Conservation (phyloP, 1,140 invertebrate species). For the Saxidomus purpurata region DNA sequence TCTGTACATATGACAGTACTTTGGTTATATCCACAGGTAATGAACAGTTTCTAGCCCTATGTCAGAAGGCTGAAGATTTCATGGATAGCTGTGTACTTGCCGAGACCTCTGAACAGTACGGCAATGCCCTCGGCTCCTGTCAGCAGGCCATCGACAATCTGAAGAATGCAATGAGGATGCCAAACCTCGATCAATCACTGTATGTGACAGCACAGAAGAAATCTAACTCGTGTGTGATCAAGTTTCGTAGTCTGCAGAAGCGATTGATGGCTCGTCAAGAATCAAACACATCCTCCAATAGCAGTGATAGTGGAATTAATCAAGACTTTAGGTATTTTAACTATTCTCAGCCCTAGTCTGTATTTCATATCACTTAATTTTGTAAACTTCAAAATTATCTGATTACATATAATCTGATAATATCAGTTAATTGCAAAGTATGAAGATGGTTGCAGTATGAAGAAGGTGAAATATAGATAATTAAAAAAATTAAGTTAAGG, state of each 20-base stretch:
- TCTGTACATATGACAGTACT: no score
- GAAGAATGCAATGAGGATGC: slow-evolving; percentile 95
- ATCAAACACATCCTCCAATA: slow-evolving; percentile 69
- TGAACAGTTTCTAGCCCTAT: slow-evolving; percentile 75
- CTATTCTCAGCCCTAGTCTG: no score
- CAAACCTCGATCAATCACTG: slow-evolving; percentile 95
- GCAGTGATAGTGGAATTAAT: slow-evolving; percentile 65
- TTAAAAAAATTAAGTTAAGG: no score
- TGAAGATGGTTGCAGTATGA: no score
- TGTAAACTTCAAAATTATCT: no score
- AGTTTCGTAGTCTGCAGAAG: slow-evolving; percentile 93
- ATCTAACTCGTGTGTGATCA: slow-evolving; percentile 97
- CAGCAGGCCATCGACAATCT: slow-evolving; percentile 81
- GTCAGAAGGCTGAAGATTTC: slow-evolving; percentile 78
- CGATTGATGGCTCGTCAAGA: slow-evolving; percentile 67
- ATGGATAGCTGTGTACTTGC: slow-evolving; percentile 83
- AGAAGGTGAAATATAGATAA: no score
- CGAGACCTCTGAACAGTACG: slow-evolving; percentile 77
- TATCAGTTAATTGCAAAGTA: no score
- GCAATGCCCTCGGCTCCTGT: slow-evolving; percentile 74
- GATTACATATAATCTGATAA: no score
- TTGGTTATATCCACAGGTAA: slow-evolving; percentile 27
- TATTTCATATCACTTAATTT: no score
- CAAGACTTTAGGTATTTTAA: slow-evolving; percentile 42
- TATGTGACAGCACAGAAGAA: slow-evolving; percentile 96